These are phyloP conservation scores for Hofmannophila pseudospretella DNA, from an alignment of 2,888 invertebrate genomes.

Conservation along the genomic window DNA sequence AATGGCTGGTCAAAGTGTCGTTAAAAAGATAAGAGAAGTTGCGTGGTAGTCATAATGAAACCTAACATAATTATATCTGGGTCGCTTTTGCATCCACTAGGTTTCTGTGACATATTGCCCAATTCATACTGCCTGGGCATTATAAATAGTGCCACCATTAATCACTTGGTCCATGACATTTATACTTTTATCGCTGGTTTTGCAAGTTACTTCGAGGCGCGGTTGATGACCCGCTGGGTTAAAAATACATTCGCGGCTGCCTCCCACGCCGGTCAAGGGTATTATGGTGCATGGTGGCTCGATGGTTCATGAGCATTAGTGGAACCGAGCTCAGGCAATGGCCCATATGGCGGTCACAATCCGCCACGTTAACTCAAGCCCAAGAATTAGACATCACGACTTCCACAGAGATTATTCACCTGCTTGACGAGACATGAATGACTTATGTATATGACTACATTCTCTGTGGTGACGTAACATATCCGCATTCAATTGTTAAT, in stretches of 20 bases:
- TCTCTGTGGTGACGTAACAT: background rate
- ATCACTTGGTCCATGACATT: too few relatives aligned
- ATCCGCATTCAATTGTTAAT: too few relatives aligned
- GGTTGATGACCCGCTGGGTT: slow-evolving; percentile 54
- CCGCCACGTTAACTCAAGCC: slow-evolving; percentile 5
- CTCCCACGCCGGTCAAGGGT: slow-evolving; percentile 63
- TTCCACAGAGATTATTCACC: slow-evolving; percentile 4
- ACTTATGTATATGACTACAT: background rate
- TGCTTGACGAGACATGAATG: background rate
- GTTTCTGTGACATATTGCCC: too few relatives aligned
- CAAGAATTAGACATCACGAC: slow-evolving; percentile 22
- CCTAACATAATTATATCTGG: background rate
- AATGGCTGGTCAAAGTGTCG: too few relatives aligned
- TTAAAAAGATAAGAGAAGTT: too few relatives aligned
- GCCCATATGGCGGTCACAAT: slow-evolving; percentile 12
- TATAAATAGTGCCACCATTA: too few relatives aligned
- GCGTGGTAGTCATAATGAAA: background rate
- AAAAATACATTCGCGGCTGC: slow-evolving; percentile 52
- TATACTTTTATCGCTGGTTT: background rate
- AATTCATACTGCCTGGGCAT: too few relatives aligned
- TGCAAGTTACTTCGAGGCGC: slow-evolving; percentile 11
- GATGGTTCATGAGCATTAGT: slow-evolving; percentile 11
- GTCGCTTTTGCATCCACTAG: too few relatives aligned
- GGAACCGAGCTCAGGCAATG: slow-evolving; percentile 6
- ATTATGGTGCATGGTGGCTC: slow-evolving; percentile 18